Base-by-base conservation (phyloP, 1,140 invertebrate genomes). In the Cylas formicarius region DNA sequence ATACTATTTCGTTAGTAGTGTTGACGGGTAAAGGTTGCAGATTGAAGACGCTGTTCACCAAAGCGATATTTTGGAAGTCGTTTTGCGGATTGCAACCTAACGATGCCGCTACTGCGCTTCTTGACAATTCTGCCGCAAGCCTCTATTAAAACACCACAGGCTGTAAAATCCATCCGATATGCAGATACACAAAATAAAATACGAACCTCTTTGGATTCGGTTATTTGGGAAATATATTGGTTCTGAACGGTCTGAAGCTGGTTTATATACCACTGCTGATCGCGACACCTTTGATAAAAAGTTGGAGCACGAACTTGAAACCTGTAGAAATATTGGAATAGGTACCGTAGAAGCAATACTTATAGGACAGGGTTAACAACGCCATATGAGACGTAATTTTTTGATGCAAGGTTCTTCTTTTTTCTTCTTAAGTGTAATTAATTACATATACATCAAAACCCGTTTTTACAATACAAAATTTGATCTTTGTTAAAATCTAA, bases 251-350 rank as follows among this genome's bases (percentile, higher is more conserved):
- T 77, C 39, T 87, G 74, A 29, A 93, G 69, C 66, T 91, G 87
- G 63, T 80, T 83, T 44, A 94, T 91, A 60, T 92, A 92, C 89
- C 90, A 93, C 60, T 92, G 86, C 58, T 92, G 89, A 69, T 95
- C 91, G 50, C 89, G 75, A 61, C 88, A 91, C 47, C 88, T 84
- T 69, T 94, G 90, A 62, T 86, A 93, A 69, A 91, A 95, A 32
- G 90, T 94, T 9, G 90, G 89, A 17, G 90, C 85, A 34, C 91
- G 78, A 13, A 94, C 90, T 77, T 93, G 88, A 67, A 93, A 95
- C 57, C 84, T 84, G 33, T n/a, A n/a, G n/a, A n/a, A n/a, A n/a
- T n/a, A n/a, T n/a, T n/a, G n/a, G n/a, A n/a, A 22, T 18, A 5
- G n/a, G n/a, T n/a, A n/a, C n/a, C n/a, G n/a, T n/a, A n/a, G n/a